Evolutionary conservation across 2,797 vertebrate genomes (phyloP).

Genomic region (Masticophis lateralis): DNA sequence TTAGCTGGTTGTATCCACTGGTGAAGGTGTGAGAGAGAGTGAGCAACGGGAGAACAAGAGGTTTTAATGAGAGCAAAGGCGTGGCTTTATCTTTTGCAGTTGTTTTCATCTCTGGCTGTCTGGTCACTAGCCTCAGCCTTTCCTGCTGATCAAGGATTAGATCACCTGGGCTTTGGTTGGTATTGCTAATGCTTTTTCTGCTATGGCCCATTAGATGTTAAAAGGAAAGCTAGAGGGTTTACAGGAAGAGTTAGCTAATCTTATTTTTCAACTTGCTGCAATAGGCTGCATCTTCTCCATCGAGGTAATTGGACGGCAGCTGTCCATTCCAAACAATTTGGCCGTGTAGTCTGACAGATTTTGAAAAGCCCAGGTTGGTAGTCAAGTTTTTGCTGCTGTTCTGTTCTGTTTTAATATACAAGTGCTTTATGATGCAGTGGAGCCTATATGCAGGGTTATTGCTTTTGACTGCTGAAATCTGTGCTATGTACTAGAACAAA

Average conservation of each 20-base stretch:
- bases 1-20: not conserved
- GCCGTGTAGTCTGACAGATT: not conserved
- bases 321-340: not conserved
- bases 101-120: slow-evolving; percentile 9
- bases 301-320: not conserved
- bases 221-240: not conserved
- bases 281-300: not conserved
- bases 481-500: not conserved
- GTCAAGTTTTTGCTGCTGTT: not conserved
- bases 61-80: not conserved
- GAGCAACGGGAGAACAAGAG: not conserved
- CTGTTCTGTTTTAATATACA: not conserved
- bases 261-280: not conserved
- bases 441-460: not conserved
- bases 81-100: slow-evolving; percentile 5
- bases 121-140: not conserved
- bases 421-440: not conserved
- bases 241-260: not conserved
- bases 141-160: slow-evolving; percentile 3
- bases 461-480: not conserved
- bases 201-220: slow-evolving; percentile 11
- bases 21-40: not conserved
- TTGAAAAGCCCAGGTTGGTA: not conserved
- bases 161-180: not conserved
- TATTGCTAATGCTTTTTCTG: not conserved